Conservation (phyloP, 2,888 invertebrate genomes). For the Pyralis farinalis region DNA sequence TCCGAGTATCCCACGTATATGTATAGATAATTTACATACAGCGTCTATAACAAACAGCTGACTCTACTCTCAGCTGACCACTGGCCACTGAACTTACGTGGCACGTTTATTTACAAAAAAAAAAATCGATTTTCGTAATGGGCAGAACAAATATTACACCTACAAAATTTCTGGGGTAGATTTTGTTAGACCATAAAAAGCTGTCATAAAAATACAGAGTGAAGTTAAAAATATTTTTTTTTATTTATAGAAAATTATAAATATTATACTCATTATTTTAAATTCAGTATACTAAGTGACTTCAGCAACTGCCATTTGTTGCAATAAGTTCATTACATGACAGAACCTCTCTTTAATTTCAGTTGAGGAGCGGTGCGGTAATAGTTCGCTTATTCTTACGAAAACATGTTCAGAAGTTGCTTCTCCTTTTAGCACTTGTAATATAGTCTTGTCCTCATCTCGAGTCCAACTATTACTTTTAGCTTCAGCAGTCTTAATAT, state of each 20-base stretch:
- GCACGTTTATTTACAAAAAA: too few relatives aligned
- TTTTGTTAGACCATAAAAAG: too few relatives aligned
- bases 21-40: too few relatives aligned
- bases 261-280: constrained; percentile 40
- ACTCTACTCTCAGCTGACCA: too few relatives aligned
- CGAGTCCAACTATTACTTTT: constrained; percentile 84
- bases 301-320: constrained; percentile 80
- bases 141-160: too few relatives aligned
- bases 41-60: too few relatives aligned
- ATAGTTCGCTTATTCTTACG: constrained; percentile 70
- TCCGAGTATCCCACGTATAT: too few relatives aligned
- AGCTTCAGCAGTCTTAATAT: constrained; percentile 27
- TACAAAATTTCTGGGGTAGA: too few relatives aligned
- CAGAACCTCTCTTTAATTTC: constrained; percentile 83
- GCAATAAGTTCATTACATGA: constrained; percentile 82
- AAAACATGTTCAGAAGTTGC: constrained; percentile 83
- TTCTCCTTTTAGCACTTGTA: constrained; percentile 88
- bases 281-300: constrained; percentile 52
- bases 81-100: too few relatives aligned
- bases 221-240: constrained; percentile 30
- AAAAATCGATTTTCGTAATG: too few relatives aligned
- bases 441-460: constrained; percentile 90
- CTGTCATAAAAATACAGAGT: constrained; percentile 8
- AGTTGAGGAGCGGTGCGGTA: constrained; percentile 76
- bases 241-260: constrained; percentile 68